Evolutionary conservation across 2,113 vertebrate species (phyloP).

Genomic region (Pedetes capensis): DNA sequence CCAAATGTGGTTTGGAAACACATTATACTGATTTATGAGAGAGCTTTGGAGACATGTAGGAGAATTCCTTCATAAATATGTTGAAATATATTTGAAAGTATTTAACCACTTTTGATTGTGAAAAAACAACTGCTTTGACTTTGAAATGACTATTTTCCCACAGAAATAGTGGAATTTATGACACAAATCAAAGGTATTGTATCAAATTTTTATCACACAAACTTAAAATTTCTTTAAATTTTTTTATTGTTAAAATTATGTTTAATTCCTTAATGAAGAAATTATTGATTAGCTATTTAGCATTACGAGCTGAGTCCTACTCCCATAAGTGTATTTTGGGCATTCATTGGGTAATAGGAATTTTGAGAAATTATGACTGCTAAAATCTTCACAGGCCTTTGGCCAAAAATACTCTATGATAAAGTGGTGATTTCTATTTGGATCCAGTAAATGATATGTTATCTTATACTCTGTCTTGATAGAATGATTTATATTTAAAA

Average conservation of each 20-base stretch:
- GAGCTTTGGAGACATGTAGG: slow-evolving; percentile 8
- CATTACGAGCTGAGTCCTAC: background rate
- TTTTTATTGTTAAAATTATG: slow-evolving; percentile 12
- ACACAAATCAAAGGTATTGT: slow-evolving; percentile 37
- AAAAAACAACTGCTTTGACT: slow-evolving; percentile 41
- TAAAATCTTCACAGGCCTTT: background rate
- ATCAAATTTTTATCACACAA: background rate
- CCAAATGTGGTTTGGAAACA: slow-evolving; percentile 61
- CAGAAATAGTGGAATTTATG: slow-evolving; percentile 29
- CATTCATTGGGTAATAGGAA: background rate
- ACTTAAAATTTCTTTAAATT: slow-evolving; percentile 28
- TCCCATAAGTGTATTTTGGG: background rate
- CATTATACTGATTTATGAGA: slow-evolving; percentile 69
- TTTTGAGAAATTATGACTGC: background rate
- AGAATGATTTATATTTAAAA: slow-evolving; percentile 18
- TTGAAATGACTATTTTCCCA: slow-evolving; percentile 51
- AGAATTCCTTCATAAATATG: slow-evolving; percentile 68
- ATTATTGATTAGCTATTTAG: slow-evolving; percentile 42
- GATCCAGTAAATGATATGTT: background rate
- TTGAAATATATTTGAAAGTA: slow-evolving; percentile 63
- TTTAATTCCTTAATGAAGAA: background rate
- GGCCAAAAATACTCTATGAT: background rate
- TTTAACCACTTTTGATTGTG: slow-evolving; percentile 55
- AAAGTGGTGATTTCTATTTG: slow-evolving; percentile 12
- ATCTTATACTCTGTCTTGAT: background rate